Evolutionary conservation across 2,113 vertebrate genomes (phyloP).

Genomic region (Limnothrissa miodon): DNA sequence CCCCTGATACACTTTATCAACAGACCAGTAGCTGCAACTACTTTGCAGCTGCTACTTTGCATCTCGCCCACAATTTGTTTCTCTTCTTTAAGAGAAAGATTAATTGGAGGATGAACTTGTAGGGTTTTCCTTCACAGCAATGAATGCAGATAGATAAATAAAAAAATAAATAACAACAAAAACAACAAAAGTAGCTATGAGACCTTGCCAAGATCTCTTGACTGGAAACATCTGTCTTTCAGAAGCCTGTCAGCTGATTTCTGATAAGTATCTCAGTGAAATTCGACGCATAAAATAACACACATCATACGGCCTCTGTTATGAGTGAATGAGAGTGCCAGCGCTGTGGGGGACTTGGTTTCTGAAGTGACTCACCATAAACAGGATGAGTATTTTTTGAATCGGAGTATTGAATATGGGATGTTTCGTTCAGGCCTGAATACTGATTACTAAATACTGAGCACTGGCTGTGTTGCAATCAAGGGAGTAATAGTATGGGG

Average conservation of each 20-base stretch:
- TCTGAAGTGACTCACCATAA: neutral
- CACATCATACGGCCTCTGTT: neutral
- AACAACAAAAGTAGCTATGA: neutral
- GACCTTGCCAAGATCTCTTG: neutral
- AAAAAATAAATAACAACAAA: neutral
- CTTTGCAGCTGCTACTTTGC: neutral
- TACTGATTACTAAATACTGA: neutral
- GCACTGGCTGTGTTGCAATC: neutral
- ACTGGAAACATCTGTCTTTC: conserved; percentile 1
- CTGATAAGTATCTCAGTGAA: neutral
- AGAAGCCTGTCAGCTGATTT: neutral
- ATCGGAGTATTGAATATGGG: neutral
- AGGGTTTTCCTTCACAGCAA: neutral
- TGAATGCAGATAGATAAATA: neutral
- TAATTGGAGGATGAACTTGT: neutral
- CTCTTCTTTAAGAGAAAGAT: neutral
- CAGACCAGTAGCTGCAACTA: neutral
- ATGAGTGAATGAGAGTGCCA: neutral
- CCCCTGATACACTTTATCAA: neutral
- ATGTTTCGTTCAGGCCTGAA: neutral
- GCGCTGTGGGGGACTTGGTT: neutral
- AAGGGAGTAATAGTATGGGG: neutral
- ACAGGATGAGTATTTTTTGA: neutral
- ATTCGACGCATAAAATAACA: neutral
- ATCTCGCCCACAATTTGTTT: neutral